Evolutionary conservation across 1,140 invertebrate genomes (phyloP), one percentile per base, ranked within the genome.

Genomic region (Cheumatopsyche charites): DNA sequence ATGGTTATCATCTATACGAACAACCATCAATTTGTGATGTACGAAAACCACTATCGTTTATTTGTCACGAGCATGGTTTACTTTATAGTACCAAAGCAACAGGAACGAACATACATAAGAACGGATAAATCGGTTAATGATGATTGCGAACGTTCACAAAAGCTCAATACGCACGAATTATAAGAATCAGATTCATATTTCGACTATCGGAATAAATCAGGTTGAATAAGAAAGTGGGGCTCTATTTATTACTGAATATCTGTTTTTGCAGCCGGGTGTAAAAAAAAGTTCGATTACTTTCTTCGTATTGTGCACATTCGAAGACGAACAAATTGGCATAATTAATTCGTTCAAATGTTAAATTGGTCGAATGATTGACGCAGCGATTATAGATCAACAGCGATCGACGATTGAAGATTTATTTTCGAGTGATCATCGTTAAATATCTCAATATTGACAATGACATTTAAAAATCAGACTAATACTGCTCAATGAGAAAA

Each of bases 191-290:
- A 25, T 25, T 25, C 55, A 19, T 58, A 58, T 58, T 58, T 36
- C 43, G 25, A 26, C 41, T 26, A 49, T 62, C 47, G 62, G 29
- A 71, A 62, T 71, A 71, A 71, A 71, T 55, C 70, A 71, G 70
- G 70, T 52, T 71, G 62, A 36, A 71, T 47, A 36, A 71, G 70
- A 71, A 71, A 71, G 70, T 65, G 47, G 17, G 26, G 15, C 52
- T n/a, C 43, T n/a, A 15, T 45, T 62, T 26, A 12, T 15, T 43
- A 19, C 15, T 19, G 13, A 58, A 58, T 26, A 58, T 25, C 6
- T 58, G 15, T 47, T 47, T 47, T n/a, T 42, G 29, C 29, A 36
- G 29, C 9, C 29, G 29, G n/a, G n/a, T 36, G 29, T 36, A 36
- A 36, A 36, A 36, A 36, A 36, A 9, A 3, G 29, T 36, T 36